Base-by-base conservation (phyloP, 2,797 vertebrate species). In the Sebastes diploproa region DNA sequence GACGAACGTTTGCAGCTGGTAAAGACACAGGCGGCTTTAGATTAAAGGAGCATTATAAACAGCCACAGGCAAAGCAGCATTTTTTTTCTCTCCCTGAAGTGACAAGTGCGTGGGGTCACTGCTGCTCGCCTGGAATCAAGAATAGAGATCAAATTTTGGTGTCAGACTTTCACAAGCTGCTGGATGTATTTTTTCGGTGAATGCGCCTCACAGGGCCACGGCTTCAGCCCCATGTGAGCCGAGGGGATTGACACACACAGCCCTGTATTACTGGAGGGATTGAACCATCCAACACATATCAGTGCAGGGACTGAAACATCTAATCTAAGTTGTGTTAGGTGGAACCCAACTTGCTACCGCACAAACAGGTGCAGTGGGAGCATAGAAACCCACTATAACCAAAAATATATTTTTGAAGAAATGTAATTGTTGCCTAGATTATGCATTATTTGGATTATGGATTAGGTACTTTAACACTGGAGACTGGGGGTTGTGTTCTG, bases 41-140 rank as follows among this genome's bases (percentile, higher is more conserved):
- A 84, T 77, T 86, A 70, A 84, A 81, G 75, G 20, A 68, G 66
- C 65, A 77, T 78, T 56, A 77, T 65, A 79, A 90, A 85, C 72
- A 72, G 81, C 82, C 81, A 38, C 63, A 80, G 78, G 86, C 64
- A 75, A 58, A 38, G 29, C 27, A 1, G 27, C 29, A 3, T 72
- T 14, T 64, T 14, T 38, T 2, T 3, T 3, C 18, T 5, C 22
- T 23, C 22, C 3, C 20, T 4, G 12, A 68, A 73, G 23, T 50
- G 75, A 36, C 72, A 60, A 65, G 58, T 50, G 46, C 9, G 2
- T 42, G 30, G 76, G 75, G 75, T 83, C 77, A 75, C 50, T 4
- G 68, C 62, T 70, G 65, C 62, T 67, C 3, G 5, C 29, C 36
- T 65, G 55, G 55, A 78, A 73, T 54, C 3, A 8, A 74, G 23